A percentile compares a stretch with the other conserved stretches of the same genome.
These are phyloP conservation scores for Cyprinella venusta DNA, from an alignment of 2,797 vertebrate species.

Conservation along the genomic window DNA sequence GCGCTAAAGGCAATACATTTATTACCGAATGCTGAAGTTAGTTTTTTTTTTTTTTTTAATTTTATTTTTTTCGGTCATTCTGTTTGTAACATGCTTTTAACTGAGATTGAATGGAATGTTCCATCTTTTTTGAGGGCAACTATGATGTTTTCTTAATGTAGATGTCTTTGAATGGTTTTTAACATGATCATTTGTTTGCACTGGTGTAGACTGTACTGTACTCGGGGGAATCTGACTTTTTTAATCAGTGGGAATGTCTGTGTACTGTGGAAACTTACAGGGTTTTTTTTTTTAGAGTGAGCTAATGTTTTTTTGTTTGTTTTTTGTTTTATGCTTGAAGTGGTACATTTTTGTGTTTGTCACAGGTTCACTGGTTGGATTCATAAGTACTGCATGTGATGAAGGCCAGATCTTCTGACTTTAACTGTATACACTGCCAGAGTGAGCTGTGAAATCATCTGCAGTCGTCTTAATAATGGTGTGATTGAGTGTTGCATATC, in stretches of 20 bases:
- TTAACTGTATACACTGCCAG: slow-evolving; percentile 5
- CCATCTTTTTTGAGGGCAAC: slow-evolving; percentile 23
- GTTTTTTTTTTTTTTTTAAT: background rate
- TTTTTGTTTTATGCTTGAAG: slow-evolving; percentile 29
- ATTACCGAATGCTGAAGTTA: slow-evolving; percentile 6
- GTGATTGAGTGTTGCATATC: slow-evolving; percentile 16
- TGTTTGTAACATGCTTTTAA: slow-evolving; percentile 13
- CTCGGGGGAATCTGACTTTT: slow-evolving; percentile 19
- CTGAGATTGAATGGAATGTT: background rate
- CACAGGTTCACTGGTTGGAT: background rate
- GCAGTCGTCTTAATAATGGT: slow-evolving; percentile 20
- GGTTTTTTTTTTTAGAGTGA: slow-evolving; percentile 12
- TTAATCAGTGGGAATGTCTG: slow-evolving; percentile 11
- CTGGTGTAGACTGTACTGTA: slow-evolving; percentile 59
- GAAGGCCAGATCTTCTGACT: slow-evolving; percentile 17
- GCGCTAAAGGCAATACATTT: background rate
- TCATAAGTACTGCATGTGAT: background rate
- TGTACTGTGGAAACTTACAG: slow-evolving; percentile 14
- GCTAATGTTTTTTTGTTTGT: background rate
- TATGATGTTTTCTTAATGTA: slow-evolving; percentile 26
- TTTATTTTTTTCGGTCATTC: background rate
- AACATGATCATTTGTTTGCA: slow-evolving; percentile 38
- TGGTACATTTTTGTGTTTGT: slow-evolving; percentile 19
- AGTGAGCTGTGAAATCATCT: background rate
- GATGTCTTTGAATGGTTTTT: slow-evolving; percentile 27